phyloP scores from a whole-genome alignment of 2,888 invertebrate species.

The Entomobrya multifasciata region DNA sequence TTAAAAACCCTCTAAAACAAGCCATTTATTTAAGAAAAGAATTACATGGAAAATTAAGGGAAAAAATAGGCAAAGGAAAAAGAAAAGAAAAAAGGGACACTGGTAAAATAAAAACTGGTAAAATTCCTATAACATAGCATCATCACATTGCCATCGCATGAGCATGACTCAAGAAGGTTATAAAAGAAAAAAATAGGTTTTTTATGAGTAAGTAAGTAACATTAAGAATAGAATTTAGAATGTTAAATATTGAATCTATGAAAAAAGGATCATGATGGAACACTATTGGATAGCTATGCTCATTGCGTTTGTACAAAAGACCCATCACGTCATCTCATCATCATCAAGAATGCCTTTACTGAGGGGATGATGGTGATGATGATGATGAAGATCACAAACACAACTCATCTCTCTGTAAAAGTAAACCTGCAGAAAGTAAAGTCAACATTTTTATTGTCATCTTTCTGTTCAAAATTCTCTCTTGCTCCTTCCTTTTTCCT shows the following conservation, averaged over 20 bases:
- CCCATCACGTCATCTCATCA: conserved; percentile 3
- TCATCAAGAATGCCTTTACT: not conserved
- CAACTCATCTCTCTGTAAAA: not conserved
- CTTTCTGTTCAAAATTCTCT: not conserved
- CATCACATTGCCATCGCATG: not conserved
- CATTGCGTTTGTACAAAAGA: not conserved
- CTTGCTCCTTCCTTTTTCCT: conserved; percentile 8
- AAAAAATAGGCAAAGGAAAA: not conserved
- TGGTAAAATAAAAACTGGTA: not conserved
- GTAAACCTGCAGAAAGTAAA: conserved; percentile 15
- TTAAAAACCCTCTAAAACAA: not conserved
- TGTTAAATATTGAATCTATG: conserved; percentile 26
- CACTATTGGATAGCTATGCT: not conserved
- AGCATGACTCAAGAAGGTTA: not conserved
- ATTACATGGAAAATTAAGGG: not conserved
- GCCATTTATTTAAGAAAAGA: not conserved
- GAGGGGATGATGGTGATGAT: too few relatives aligned
- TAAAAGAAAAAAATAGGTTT: not conserved
- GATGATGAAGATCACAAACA: conserved; percentile 7
- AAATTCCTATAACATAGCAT: conserved; percentile 13
- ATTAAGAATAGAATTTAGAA: not conserved
- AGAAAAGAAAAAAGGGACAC: not conserved
- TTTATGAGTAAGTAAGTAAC: not conserved
- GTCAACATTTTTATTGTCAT: conserved; percentile 53
- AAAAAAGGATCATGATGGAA: not conserved